Percentiles rank a stretch among this genome's conserved stretches.
phyloP scores from a whole-genome alignment of 2,888 invertebrate species.

The Bursaphelenchus okinawaensis region DNA sequence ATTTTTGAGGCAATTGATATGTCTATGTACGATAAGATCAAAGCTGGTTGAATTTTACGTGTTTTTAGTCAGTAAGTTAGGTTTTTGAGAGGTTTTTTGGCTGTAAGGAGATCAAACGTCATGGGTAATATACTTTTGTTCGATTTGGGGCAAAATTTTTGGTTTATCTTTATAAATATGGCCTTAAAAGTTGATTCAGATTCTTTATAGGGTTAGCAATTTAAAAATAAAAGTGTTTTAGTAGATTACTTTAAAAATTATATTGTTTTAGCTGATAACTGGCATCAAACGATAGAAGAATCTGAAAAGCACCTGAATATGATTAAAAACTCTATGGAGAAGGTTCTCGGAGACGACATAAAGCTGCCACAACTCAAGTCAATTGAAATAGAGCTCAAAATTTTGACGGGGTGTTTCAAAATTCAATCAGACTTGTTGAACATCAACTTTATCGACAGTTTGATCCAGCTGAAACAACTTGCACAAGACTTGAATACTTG shows the following conservation, averaged over 20 bases:
- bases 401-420: conserved; percentile 10
- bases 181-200: too few relatives aligned
- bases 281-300: neutral
- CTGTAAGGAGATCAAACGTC: too few relatives aligned
- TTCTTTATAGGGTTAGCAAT: too few relatives aligned
- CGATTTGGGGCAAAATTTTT: neutral
- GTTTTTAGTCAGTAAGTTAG: neutral
- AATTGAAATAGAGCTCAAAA: conserved; percentile 10
- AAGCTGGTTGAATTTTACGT: conserved; percentile 18
- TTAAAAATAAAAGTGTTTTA: too few relatives aligned
- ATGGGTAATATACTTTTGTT: neutral
- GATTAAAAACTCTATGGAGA: conserved; percentile 5
- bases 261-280: conserved; percentile 12
- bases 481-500: conserved; percentile 11
- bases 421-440: conserved; percentile 6
- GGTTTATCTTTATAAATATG: neutral
- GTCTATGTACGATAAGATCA: conserved; percentile 2
- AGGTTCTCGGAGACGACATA: neutral
- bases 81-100: neutral
- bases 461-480: conserved; percentile 20
- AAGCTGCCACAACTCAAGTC: conserved; percentile 1
- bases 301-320: conserved; percentile 1
- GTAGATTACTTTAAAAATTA: too few relatives aligned
- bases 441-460: conserved; percentile 19
- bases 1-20: conserved; percentile 15